Evolutionary conservation across 2,113 vertebrate genomes (phyloP).

Genomic region (Motacilla alba): DNA sequence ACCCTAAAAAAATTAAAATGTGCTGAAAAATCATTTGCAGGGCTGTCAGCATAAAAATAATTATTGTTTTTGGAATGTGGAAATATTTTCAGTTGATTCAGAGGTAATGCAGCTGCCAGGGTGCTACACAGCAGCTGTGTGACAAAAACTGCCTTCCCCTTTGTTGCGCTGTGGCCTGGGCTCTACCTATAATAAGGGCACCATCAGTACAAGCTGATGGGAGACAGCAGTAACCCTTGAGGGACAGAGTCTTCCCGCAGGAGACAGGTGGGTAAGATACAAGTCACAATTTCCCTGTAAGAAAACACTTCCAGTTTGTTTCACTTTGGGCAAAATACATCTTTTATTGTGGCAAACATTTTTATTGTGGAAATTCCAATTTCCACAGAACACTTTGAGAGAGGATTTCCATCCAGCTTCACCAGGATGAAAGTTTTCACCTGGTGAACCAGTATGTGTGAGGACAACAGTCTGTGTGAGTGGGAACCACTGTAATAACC

Average conservation of each 20-base stretch:
- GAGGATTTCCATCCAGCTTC: not conserved
- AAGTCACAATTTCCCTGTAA: not conserved
- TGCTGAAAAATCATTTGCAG: not conserved
- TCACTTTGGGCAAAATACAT: not conserved
- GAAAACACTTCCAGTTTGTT: not conserved
- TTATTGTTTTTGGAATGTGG: not conserved
- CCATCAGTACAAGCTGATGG: not conserved
- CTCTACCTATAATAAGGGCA: not conserved
- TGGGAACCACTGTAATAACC: not conserved
- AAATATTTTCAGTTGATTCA: not conserved
- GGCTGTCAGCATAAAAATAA: not conserved
- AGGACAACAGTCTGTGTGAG: fast-evolving
- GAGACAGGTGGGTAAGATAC: not conserved
- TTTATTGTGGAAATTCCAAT: not conserved
- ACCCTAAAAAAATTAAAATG: not conserved
- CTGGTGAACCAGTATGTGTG: not conserved
- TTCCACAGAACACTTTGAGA: not conserved
- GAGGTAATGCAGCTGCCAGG: not conserved
- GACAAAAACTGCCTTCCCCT: not conserved
- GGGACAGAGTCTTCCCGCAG: not conserved
- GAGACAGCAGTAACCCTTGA: not conserved
- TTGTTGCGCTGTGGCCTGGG: not conserved
- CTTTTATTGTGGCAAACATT: not conserved
- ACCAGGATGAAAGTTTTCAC: not conserved
- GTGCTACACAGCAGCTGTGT: not conserved